Base-by-base conservation (phyloP, 2,888 invertebrate genomes). In the Conchocele bisecta region DNA sequence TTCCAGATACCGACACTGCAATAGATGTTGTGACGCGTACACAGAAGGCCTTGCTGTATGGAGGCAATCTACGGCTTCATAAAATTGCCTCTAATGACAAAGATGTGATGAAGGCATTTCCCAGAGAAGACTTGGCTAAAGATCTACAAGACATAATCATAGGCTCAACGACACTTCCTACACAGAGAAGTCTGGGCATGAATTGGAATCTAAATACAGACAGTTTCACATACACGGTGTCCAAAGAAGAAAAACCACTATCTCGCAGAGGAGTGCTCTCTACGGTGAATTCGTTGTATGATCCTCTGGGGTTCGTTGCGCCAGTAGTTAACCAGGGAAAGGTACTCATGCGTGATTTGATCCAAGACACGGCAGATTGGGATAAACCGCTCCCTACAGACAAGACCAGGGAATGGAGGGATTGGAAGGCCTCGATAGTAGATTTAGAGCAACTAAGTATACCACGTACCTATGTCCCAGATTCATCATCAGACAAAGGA, bases 11-110 rank as follows among this genome's bases (percentile, higher is more conserved):
- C 3, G 59, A 68, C 9, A 20, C 65, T 33, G 78, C 76, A 1
- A 39, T 68, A 11, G 48, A 65, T 28, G 46, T 81, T 13, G 26
- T 81, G 53, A 65, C 51, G 31, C 54, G 66, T 2, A 81, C 77
- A 15, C 73, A 75, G 28, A n/a, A 57, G n/a, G 71, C 64, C 6
- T 39, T 77, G 11, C 41, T 37, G 46, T 35, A 20, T 22, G 7
- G 53, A 7, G 73, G 75, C 2, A 70, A 70, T 39, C 46, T 71
- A 3, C 17, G 66, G 9, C 54, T 81, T n/a, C 81, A 81, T 29
- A 81, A 80, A 46, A 57, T 80, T 17, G 64, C 74, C 17, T 77
- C 81, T 9, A 71, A 80, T 42, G 53, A 46, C 5, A 35, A 35
- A n/a, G n/a, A 35, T 35, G n/a, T 35, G n/a, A 35, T 35, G 37